phyloP scores from a whole-genome alignment of 1,140 invertebrate genomes.

The Sycobia sp. region DNA sequence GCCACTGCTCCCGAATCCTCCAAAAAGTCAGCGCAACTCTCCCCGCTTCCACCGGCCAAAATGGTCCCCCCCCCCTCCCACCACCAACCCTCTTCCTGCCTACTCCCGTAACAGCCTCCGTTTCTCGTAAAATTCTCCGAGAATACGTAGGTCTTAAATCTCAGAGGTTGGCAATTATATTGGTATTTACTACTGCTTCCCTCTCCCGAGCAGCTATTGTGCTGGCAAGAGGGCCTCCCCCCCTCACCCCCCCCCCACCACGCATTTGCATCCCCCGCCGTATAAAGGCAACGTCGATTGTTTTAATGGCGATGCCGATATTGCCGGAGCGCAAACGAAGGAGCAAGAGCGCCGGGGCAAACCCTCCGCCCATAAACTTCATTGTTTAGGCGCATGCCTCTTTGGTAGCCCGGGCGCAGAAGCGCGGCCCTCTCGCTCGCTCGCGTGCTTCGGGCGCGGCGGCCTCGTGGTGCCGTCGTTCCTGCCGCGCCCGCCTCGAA shows the following conservation, averaged over 20 bases:
- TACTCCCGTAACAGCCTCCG: too few species aligned
- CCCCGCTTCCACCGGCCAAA: too few species aligned
- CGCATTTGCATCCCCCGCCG: slow-evolving; percentile 45
- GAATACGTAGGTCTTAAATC: too few species aligned
- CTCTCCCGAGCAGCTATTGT: too few species aligned
- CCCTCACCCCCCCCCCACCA: slow-evolving; percentile 36
- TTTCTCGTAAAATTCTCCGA: slow-evolving; percentile 20
- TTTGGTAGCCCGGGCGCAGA: slow-evolving; percentile 39
- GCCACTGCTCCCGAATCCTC: too few species aligned
- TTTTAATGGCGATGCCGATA: slow-evolving; percentile 50
- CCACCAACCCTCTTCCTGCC: too few species aligned
- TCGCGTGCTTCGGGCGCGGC: not conserved
- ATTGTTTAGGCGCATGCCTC: slow-evolving; percentile 53
- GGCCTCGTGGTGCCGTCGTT: not conserved
- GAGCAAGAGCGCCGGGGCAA: too few species aligned
- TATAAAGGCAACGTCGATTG: slow-evolving; percentile 45
- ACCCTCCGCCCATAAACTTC: slow-evolving; percentile 50
- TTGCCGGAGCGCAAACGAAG: too few species aligned
- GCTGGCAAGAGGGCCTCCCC: too few species aligned
- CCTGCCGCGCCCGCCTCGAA: not conserved
- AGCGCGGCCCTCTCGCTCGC: slow-evolving; percentile 3
- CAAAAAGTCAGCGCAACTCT: too few species aligned
- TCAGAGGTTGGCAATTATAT: slow-evolving; percentile 49
- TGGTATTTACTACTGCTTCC: slow-evolving; percentile 49
- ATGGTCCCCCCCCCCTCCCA: too few species aligned